A percentile compares a stretch with the other conserved stretches of the same genome.
These are phyloP conservation scores for Megalurothrips usitatus DNA, from an alignment of 2,888 invertebrate genomes.

Conservation along the genomic window DNA sequence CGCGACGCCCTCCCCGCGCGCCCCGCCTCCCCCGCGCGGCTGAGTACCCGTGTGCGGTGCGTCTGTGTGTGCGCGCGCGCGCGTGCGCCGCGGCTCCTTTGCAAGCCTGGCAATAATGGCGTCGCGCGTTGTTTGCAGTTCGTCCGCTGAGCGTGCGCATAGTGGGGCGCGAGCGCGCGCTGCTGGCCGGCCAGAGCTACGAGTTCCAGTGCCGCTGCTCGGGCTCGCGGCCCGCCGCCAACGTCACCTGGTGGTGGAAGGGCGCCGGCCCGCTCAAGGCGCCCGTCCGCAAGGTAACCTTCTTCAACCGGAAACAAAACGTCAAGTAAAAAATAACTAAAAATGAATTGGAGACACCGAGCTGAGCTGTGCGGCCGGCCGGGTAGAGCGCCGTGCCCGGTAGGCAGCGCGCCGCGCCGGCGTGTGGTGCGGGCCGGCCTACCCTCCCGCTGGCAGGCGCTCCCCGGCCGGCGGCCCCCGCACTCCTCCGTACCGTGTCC, in stretches of 20 bases:
- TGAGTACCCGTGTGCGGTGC: too few relatives aligned
- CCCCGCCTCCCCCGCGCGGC: too few relatives aligned
- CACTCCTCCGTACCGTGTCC: neutral
- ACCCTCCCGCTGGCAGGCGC: neutral
- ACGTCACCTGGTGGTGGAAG: conserved; percentile 67
- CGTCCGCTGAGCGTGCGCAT: conserved; percentile 65
- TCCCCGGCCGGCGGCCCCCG: neutral
- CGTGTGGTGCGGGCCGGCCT: neutral
- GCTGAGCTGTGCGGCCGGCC: too few relatives aligned
- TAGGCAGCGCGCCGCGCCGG: neutral
- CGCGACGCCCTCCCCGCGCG: too few relatives aligned
- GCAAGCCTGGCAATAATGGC: neutral
- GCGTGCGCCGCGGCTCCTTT: too few relatives aligned
- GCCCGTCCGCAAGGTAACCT: conserved; percentile 60
- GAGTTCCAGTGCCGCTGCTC: conserved; percentile 67
- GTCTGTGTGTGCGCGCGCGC: too few relatives aligned
- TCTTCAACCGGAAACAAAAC: too few relatives aligned
- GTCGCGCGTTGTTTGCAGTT: conserved; percentile 51
- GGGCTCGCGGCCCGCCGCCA: conserved; percentile 67
- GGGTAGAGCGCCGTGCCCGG: neutral
- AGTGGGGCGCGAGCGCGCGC: conserved; percentile 61
- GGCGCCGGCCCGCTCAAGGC: conserved; percentile 59
- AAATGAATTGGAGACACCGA: too few relatives aligned
- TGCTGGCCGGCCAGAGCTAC: conserved; percentile 66
- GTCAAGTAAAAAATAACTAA: too few relatives aligned